phyloP scores from a whole-genome alignment of 2,888 invertebrate species.

The Macrostomum cliftonense region DNA sequence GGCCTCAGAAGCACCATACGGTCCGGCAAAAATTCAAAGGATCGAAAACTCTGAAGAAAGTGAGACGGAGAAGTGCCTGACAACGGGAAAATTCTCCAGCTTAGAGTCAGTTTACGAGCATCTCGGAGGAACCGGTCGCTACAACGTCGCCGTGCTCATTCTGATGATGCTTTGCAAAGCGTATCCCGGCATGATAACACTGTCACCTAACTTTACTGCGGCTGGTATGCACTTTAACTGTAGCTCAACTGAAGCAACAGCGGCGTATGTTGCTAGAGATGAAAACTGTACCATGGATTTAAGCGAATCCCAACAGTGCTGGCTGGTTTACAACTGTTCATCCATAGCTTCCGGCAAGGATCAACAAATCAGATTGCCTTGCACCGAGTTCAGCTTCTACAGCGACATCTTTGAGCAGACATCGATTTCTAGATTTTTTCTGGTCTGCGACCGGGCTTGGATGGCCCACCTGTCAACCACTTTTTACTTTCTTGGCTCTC shows the following conservation, averaged over 20 bases:
- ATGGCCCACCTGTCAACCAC: slow-evolving; percentile 17
- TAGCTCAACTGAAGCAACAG: too few species aligned
- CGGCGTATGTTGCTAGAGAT: too few species aligned
- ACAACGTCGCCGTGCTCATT: slow-evolving; percentile 1
- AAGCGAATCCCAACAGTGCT: neutral
- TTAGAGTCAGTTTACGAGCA: slow-evolving; percentile 1
- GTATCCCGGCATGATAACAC: slow-evolving; percentile 2
- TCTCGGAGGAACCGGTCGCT: neutral
- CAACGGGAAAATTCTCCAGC: neutral
- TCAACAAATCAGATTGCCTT: neutral
- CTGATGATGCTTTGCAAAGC: slow-evolving; percentile 4
- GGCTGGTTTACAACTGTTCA: neutral
- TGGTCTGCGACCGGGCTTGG: slow-evolving; percentile 18
- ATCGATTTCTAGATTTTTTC: slow-evolving; percentile 5
- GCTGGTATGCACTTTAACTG: slow-evolving; percentile 1
- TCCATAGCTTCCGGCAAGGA: neutral
- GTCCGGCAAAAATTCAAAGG: too few species aligned
- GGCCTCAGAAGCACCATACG: too few species aligned
- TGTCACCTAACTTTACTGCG: slow-evolving; percentile 1
- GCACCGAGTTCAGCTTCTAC: slow-evolving; percentile 1
- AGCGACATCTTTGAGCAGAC: neutral
- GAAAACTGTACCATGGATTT: neutral
- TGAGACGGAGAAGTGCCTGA: too few species aligned
- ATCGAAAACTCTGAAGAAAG: too few species aligned
- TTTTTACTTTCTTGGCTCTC: slow-evolving; percentile 20